A percentile compares a stretch with the other conserved stretches of the same genome.
Evolutionary conservation across 2,888 invertebrate species (phyloP).

Genomic region (Patella depressa): DNA sequence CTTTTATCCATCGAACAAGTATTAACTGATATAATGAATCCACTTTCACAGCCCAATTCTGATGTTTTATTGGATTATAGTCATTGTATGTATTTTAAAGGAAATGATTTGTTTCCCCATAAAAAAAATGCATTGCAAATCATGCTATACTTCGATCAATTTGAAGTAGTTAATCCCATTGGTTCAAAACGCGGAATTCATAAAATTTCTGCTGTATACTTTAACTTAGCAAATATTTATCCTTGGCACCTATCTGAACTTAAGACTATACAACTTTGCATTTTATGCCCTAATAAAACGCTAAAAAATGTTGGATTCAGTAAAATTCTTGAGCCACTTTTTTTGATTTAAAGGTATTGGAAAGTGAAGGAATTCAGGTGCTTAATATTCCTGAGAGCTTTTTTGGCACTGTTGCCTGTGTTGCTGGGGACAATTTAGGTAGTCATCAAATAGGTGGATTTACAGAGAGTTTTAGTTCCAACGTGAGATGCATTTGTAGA

Average conservation of each 20-base stretch:
- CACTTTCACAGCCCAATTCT: not conserved
- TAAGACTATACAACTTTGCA: not conserved
- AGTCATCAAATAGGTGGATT: conserved; percentile 17
- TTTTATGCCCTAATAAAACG: not conserved
- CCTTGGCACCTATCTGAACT: not conserved
- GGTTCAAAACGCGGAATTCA: conserved; percentile 13
- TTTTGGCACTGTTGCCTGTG: conserved; percentile 4
- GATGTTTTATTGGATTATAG: not conserved
- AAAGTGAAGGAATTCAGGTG: conserved; percentile 18
- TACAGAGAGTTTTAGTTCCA: conserved; percentile 13
- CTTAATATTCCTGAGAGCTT: not conserved
- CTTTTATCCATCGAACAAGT: not conserved
- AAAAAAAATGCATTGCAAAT: conserved; percentile 4
- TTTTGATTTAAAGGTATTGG: conserved; percentile 17
- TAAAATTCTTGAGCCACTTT: conserved; percentile 12
- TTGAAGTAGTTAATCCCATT: conserved; percentile 24
- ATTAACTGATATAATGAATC: not conserved
- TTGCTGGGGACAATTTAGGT: conserved; percentile 20
- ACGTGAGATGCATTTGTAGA: conserved; percentile 17
- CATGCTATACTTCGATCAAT: conserved; percentile 24
- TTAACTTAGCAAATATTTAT: conserved; percentile 17
- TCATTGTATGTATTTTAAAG: not conserved
- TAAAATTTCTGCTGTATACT: conserved; percentile 24
- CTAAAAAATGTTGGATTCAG: conserved; percentile 16
- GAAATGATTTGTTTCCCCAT: not conserved